phyloP scores from a whole-genome alignment of 1,140 invertebrate species.

The Anagrus nilaparvatae region DNA sequence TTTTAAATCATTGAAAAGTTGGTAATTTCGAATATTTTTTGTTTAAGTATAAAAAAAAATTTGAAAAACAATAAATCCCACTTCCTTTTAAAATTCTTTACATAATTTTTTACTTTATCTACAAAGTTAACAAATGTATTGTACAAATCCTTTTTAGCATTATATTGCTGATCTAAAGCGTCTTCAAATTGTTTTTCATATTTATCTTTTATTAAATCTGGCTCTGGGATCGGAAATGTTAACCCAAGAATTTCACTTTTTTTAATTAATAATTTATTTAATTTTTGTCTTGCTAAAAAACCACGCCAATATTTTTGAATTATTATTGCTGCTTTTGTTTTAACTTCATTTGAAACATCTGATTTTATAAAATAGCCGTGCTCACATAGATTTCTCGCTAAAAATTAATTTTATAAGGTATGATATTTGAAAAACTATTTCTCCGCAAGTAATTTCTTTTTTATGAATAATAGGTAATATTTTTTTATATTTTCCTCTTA shows the following conservation, averaged over 20 bases:
- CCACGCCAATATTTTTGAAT: conserved; percentile 44
- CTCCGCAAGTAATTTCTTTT: no score
- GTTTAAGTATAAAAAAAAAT: background rate
- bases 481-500: no score
- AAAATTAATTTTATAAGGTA: no score
- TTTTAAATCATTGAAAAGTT: no score
- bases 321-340: conserved; percentile 28
- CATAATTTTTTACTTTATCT: conserved; percentile 33
- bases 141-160: no score
- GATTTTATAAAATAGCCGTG: no score
- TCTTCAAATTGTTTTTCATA: conserved; percentile 40
- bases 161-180: conserved; percentile 41
- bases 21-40: no score
- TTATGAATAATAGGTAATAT: no score
- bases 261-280: conserved; percentile 27
- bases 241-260: conserved; percentile 36
- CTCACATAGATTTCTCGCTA: no score
- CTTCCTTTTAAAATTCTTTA: conserved; percentile 2
- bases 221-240: conserved; percentile 33
- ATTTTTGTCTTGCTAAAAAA: conserved; percentile 25
- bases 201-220: no score
- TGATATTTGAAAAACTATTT: no score
- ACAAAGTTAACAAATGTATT: no score
- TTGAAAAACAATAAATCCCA: background rate
- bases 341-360: conserved; percentile 7